phyloP scores from a whole-genome alignment of 2,113 vertebrate genomes.

The Psophia crepitans region DNA sequence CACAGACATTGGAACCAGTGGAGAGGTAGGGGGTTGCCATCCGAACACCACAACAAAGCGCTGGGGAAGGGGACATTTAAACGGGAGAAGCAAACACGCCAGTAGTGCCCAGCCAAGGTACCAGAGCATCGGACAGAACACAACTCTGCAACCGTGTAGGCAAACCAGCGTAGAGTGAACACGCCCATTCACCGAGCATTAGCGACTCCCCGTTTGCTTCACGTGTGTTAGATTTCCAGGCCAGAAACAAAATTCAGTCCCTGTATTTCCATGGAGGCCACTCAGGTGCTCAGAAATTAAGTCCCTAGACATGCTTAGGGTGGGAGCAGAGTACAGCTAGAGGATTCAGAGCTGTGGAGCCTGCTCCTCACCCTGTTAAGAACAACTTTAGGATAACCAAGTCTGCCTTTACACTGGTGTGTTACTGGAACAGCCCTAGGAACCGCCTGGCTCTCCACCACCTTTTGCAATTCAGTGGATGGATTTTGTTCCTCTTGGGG shows the following conservation, averaged over 20 bases:
- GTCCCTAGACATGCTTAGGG: fast-evolving
- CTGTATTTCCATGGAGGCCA: fast-evolving
- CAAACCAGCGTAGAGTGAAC: fast-evolving
- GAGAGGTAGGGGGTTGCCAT: not conserved
- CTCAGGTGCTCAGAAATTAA: not conserved
- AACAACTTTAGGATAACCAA: not conserved
- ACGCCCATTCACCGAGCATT: fast-evolving
- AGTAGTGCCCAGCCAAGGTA: not conserved
- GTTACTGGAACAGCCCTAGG: not conserved
- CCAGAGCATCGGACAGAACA: not conserved
- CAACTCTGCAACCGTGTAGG: fast-evolving
- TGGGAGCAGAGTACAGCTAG: not conserved
- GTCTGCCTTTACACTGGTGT: not conserved
- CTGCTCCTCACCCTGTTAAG: not conserved
- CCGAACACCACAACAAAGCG: not conserved
- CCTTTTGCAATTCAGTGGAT: fast-evolving
- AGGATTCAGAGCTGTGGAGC: not conserved
- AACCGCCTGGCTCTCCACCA: not conserved
- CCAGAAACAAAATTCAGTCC: not conserved
- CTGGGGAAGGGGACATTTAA: not conserved
- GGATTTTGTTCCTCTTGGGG: not conserved
- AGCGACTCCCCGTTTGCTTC: fast-evolving
- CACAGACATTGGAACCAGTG: not conserved
- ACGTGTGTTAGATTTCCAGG: fast-evolving
- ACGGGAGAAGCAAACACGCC: not conserved